Evolutionary conservation across 2,113 vertebrate genomes (phyloP).

Genomic region (Ahaetulla prasina): DNA sequence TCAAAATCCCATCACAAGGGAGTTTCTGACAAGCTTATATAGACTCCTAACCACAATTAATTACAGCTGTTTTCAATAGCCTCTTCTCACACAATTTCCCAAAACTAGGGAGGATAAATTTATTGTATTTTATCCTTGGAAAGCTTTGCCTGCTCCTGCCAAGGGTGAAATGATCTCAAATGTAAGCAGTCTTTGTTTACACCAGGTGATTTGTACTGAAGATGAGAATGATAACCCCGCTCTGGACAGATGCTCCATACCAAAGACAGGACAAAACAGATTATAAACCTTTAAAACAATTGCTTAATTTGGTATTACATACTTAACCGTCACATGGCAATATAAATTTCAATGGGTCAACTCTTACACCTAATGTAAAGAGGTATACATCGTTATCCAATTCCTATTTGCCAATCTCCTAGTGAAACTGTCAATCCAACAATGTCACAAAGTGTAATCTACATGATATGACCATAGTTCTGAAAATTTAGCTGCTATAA

Average conservation of each 20-base stretch:
- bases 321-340: background rate
- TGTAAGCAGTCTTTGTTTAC: background rate
- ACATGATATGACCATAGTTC: background rate
- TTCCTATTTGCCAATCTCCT: background rate
- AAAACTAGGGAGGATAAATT: background rate
- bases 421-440: background rate
- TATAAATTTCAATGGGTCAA: background rate
- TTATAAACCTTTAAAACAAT: background rate
- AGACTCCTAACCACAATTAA: background rate
- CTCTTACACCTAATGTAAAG: background rate
- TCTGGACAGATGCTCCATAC: background rate
- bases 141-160: background rate
- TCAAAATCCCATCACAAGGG: background rate
- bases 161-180: background rate
- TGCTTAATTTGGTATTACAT: background rate
- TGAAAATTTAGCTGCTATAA: background rate
- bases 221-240: background rate
- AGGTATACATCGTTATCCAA: background rate
- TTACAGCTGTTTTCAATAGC: background rate
- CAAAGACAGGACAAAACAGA: background rate
- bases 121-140: background rate
- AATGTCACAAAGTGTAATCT: background rate
- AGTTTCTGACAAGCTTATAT: background rate
- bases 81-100: background rate
- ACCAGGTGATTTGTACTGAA: background rate